A percentile compares a stretch with the other conserved stretches of the same genome.
These are phyloP conservation scores for Pseudobourletiella spinata DNA, from an alignment of 1,140 invertebrate species.

Conservation along the genomic window DNA sequence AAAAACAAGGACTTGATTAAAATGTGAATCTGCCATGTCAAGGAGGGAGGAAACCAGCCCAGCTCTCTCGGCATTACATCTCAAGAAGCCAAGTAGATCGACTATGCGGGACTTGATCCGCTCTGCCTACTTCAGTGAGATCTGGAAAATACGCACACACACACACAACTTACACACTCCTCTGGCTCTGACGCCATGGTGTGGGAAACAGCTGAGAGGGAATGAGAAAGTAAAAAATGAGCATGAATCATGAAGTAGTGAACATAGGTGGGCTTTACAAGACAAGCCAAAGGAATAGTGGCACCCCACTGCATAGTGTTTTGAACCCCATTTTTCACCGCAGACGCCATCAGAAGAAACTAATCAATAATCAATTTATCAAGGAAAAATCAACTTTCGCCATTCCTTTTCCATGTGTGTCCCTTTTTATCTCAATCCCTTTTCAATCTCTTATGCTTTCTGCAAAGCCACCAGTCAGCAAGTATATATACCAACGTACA, in stretches of 20 bases:
- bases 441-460: slow-evolving; percentile 2
- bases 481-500: neutral
- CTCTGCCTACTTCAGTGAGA: neutral
- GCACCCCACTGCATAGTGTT: slow-evolving; percentile 10
- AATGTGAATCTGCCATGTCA: no score
- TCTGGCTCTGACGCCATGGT: neutral
- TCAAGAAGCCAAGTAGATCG: no score
- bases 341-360: slow-evolving; percentile 10
- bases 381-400: slow-evolving; percentile 26
- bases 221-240: no score
- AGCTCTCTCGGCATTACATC: no score
- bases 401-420: slow-evolving; percentile 23
- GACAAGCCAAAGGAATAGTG: neutral
- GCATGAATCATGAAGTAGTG: neutral
- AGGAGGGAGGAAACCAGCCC: no score
- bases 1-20: no score
- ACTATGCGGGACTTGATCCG: no score
- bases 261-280: neutral
- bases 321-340: slow-evolving; percentile 8
- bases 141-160: neutral
- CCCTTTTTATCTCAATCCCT: slow-evolving; percentile 10
- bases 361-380: slow-evolving; percentile 30
- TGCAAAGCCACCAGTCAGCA: neutral
- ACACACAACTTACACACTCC: neutral
- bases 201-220: no score